Percentiles rank a stretch among this genome's conserved stretches.
Evolutionary conservation across 2,113 vertebrate species (phyloP).

Genomic region (Amazona guildingii): DNA sequence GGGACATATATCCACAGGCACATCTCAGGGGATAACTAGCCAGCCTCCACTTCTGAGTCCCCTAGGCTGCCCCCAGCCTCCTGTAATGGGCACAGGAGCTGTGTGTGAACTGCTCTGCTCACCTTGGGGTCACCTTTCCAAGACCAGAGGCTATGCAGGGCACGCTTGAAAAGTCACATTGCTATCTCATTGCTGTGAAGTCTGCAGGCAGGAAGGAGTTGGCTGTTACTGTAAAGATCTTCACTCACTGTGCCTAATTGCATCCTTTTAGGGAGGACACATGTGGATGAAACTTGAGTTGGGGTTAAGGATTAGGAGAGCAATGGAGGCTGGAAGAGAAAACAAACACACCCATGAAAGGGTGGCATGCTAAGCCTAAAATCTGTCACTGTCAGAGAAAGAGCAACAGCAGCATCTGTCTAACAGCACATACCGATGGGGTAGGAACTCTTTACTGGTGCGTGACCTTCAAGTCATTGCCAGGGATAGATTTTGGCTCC

Average conservation of each 20-base stretch:
- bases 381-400: slow-evolving; percentile 64
- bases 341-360: slow-evolving; percentile 57
- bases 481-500: slow-evolving; percentile 66
- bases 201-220: background rate
- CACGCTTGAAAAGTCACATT: background rate
- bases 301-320: slow-evolving; percentile 20
- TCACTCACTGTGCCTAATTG: background rate
- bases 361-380: background rate
- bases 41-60: background rate
- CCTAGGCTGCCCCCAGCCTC: background rate
- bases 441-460: slow-evolving; percentile 53
- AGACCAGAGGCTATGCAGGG: background rate
- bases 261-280: background rate
- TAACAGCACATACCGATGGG: slow-evolving; percentile 34
- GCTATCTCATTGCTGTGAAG: background rate
- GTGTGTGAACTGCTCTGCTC: background rate
- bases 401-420: slow-evolving; percentile 59
- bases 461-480: slow-evolving; percentile 61
- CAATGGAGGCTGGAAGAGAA: slow-evolving; percentile 31
- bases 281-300: slow-evolving; percentile 11
- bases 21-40: background rate
- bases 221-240: slow-evolving; percentile 30
- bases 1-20: background rate
- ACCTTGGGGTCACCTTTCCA: background rate
- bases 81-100: background rate